Evolutionary conservation across 2,797 vertebrate species (phyloP), one percentile per base, ranked within the genome.

Genomic region (Trichosurus vulpecula): DNA sequence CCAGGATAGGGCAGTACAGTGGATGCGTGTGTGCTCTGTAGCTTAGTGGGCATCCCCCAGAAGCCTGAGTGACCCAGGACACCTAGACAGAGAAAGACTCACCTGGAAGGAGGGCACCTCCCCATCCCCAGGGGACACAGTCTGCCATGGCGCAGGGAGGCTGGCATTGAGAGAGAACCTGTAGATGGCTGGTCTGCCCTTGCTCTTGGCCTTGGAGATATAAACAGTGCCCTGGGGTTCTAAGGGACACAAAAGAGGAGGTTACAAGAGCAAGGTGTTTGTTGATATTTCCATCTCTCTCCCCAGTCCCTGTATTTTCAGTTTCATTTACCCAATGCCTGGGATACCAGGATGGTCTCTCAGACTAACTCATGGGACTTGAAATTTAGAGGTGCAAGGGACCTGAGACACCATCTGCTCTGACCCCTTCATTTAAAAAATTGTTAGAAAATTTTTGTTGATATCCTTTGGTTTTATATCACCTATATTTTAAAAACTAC

Each of bases 71-170:
- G 41, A 16, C 8, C 35, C 19, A 22, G n/a, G n/a, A 8, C n/a
- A 41, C 19, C 19, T n/a, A 74, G 13, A 47, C 41, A 47, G 74
- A 51, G 41, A 35, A 87, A 0, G 96, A 92, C 98, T 99, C 92
- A 99, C 99, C 99, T 99, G 99, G 98, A 99, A 99, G 27, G 99
- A 99, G 27, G 99, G 98, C 96, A 99, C 99, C 90, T 99, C 99
- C 95, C 99, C 99, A 0, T 99, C 99, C 92, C 98, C 99, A 0
- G 99, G 91, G 89, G 99, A 98, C 98, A 99, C 99, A 5, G 94
- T 97, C 97, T 99, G 99, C 99, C 99, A 99, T 0, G 99, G 99
- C 0, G 99, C 98, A 0, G 99, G 99, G 87, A 99, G 98, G 35
- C 99, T 99, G 98, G 99, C 98, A 52, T 99, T 99, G 58, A 99